Percentiles rank a stretch among this genome's conserved stretches.
Conservation (phyloP, 2,113 vertebrate species). For the Kobus ellipsiprymnus region DNA sequence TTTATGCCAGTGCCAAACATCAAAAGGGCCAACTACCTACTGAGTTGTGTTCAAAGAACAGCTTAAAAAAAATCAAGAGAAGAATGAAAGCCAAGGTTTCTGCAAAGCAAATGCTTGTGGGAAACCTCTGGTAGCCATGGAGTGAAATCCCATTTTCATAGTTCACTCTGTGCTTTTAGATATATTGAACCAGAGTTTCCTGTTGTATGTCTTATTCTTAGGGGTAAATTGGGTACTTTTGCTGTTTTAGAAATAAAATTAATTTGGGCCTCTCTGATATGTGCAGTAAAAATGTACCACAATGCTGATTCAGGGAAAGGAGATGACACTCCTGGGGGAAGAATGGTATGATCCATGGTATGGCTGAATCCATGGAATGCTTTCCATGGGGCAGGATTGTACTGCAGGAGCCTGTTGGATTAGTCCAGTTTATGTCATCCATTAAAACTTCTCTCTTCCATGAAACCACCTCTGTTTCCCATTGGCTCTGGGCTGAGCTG, state of each 20-base stretch:
- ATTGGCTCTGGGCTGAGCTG: conserved; percentile 46
- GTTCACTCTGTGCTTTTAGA: conserved; percentile 40
- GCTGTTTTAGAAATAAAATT: conserved; percentile 2
- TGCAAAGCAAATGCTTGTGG: conserved; percentile 50
- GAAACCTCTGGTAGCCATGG: conserved; percentile 60
- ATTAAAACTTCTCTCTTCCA: conserved; percentile 35
- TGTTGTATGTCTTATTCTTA: neutral
- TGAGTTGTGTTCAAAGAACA: conserved; percentile 54
- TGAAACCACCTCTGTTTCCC: conserved; percentile 46
- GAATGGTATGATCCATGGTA: neutral
- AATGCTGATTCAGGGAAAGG: neutral
- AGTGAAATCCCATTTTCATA: conserved; percentile 57
- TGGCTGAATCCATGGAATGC: conserved; percentile 8
- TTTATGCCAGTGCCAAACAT: conserved; percentile 58
- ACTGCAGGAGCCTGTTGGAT: conserved; percentile 13
- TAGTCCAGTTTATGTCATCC: conserved; percentile 38
- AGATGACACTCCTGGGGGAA: neutral
- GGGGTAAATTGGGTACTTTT: neutral
- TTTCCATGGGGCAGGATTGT: neutral
- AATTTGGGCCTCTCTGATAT: neutral
- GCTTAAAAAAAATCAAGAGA: conserved; percentile 59
- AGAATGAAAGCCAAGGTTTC: conserved; percentile 66
- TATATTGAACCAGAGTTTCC: neutral
- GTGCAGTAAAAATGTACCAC: neutral
- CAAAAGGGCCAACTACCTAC: conserved; percentile 63